Conservation (phyloP, 2,888 invertebrate genomes). For the Glaucopsyche alexis region DNA sequence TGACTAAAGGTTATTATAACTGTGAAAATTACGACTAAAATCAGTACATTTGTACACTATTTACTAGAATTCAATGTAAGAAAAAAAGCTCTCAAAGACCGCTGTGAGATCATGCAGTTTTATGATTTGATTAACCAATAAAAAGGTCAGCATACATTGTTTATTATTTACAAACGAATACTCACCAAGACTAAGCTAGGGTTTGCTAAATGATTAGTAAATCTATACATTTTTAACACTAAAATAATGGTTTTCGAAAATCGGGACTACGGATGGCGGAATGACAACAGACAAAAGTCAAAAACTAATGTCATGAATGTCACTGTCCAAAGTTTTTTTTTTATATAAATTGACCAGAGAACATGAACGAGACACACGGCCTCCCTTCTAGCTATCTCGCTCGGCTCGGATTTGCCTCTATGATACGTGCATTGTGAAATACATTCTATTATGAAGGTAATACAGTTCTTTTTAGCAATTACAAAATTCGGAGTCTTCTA, state of each 20-base stretch:
- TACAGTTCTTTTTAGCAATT: no score
- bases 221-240: slow-evolving; percentile 75
- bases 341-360: no score
- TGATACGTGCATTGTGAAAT: no score
- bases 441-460: no score
- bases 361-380: no score
- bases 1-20: background rate
- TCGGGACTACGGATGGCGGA: slow-evolving; percentile 69
- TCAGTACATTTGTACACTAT: background rate
- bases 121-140: slow-evolving; percentile 16
- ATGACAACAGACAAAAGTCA: slow-evolving; percentile 40
- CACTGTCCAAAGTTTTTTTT: background rate
- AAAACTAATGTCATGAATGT: background rate
- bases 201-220: slow-evolving; percentile 67
- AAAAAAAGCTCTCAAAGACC: background rate
- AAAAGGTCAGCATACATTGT: background rate
- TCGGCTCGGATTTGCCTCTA: no score
- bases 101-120: background rate
- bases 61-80: background rate
- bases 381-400: no score
- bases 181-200: slow-evolving; percentile 68
- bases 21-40: slow-evolving; percentile 2
- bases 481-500: no score
- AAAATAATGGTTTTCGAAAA: slow-evolving; percentile 52
- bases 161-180: slow-evolving; percentile 36